Conservation (phyloP, 2,797 vertebrate genomes). For the Morelia viridis region DNA sequence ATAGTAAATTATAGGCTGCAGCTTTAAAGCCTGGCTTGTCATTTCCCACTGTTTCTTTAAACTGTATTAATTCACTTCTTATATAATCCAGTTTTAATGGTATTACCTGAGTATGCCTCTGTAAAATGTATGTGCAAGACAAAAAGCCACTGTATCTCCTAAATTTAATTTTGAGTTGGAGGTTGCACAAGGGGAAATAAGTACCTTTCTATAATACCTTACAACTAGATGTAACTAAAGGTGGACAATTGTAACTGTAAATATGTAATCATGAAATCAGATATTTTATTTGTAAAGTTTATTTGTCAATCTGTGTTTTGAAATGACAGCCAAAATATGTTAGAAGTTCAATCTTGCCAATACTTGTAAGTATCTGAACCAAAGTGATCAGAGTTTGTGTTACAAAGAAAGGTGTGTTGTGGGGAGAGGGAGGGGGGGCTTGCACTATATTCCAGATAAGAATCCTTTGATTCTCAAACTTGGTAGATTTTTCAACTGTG, state of each 20-base stretch:
- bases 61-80: background rate
- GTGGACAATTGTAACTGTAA: slow-evolving; percentile 34
- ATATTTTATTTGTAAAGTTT: slow-evolving; percentile 59
- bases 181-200: background rate
- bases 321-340: slow-evolving; percentile 64
- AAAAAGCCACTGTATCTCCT: background rate
- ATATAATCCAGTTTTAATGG: background rate
- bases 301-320: slow-evolving; percentile 62
- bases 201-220: background rate
- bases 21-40: background rate
- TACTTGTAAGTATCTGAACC: slow-evolving; percentile 70
- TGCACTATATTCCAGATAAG: slow-evolving; percentile 71
- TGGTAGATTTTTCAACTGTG: slow-evolving; percentile 63
- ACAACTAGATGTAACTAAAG: slow-evolving; percentile 33
- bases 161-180: background rate
- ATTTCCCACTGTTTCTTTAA: background rate
- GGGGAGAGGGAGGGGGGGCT: slow-evolving; percentile 51
- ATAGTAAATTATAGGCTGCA: background rate
- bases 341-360: slow-evolving; percentile 73
- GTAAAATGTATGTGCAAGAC: background rate
- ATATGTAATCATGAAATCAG: slow-evolving; percentile 40
- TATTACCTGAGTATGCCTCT: background rate
- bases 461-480: slow-evolving; percentile 66
- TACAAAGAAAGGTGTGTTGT: slow-evolving; percentile 42
- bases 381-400: slow-evolving; percentile 71